Conservation (phyloP, 2,113 vertebrate species). For the Prunella himalayana region DNA sequence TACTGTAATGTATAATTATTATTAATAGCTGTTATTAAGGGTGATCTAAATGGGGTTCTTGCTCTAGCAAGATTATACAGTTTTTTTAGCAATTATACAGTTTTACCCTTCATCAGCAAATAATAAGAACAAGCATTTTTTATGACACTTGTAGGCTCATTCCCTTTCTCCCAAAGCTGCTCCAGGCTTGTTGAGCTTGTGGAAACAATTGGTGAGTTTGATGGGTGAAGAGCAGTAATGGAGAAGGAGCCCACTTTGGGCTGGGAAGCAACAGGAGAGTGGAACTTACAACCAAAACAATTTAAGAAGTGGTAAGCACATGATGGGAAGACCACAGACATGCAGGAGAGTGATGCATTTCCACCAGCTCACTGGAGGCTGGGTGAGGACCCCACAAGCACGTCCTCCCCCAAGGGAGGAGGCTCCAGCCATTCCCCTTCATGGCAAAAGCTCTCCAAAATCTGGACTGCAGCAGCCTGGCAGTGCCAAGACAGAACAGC, state of each 20-base stretch:
- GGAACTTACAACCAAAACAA: not conserved
- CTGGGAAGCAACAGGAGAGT: not conserved
- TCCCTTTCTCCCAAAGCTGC: not conserved
- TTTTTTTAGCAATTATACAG: not conserved
- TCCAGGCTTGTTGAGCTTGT: not conserved
- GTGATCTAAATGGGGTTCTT: not conserved
- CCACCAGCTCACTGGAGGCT: not conserved
- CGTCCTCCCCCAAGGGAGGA: fast-evolving
- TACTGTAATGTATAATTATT: not conserved
- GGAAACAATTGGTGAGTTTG: not conserved
- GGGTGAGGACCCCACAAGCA: fast-evolving
- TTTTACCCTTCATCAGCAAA: not conserved
- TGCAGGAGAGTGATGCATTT: not conserved
- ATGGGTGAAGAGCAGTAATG: not conserved
- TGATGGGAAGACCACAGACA: not conserved
- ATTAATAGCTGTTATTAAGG: not conserved
- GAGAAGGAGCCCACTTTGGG: not conserved
- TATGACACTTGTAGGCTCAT: not conserved
- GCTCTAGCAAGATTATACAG: not conserved
- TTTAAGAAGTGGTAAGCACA: fast-evolving
- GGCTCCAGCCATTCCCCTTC: not conserved
- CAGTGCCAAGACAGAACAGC: not conserved
- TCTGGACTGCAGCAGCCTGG: not conserved
- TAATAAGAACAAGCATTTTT: not conserved
- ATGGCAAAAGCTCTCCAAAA: not conserved